A percentile compares a stretch with the other conserved stretches of the same genome.
phyloP scores from a whole-genome alignment of 2,113 vertebrate species.

The Grus americana region DNA sequence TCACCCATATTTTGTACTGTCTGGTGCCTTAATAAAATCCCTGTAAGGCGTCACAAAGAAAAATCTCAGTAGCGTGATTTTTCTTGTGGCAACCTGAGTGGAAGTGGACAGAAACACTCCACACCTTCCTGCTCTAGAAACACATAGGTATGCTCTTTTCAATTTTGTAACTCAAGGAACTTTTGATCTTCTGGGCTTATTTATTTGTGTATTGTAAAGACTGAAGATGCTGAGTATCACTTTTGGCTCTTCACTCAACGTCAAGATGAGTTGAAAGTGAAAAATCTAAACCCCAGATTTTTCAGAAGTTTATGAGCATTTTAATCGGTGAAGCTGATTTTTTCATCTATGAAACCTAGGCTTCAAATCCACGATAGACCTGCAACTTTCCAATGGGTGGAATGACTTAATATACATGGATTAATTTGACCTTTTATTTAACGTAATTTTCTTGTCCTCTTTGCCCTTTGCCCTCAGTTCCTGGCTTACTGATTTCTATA shows the following conservation, averaged over 20 bases:
- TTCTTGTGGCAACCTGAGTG: not conserved
- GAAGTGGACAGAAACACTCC: not conserved
- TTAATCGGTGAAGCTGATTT: not conserved
- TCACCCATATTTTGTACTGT: not conserved
- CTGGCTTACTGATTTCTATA: not conserved
- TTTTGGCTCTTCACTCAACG: not conserved
- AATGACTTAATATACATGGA: not conserved
- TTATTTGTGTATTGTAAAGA: not conserved
- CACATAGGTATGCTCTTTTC: not conserved
- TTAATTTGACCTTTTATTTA: not conserved
- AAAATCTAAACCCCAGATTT: not conserved
- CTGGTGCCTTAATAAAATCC: not conserved
- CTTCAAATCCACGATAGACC: not conserved
- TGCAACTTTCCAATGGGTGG: not conserved
- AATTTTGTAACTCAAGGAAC: not conserved
- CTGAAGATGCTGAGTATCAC: not conserved
- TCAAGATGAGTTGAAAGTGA: not conserved
- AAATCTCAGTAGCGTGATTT: not conserved
- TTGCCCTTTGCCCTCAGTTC: not conserved
- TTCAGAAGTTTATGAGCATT: not conserved
- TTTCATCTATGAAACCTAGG: not conserved
- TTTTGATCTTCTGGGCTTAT: not conserved
- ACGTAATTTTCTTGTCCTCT: not conserved
- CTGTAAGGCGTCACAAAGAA: not conserved
- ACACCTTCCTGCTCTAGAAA: not conserved